Evolutionary conservation across 1,140 invertebrate species (phyloP).

Genomic region (Calephelis virginiensis): DNA sequence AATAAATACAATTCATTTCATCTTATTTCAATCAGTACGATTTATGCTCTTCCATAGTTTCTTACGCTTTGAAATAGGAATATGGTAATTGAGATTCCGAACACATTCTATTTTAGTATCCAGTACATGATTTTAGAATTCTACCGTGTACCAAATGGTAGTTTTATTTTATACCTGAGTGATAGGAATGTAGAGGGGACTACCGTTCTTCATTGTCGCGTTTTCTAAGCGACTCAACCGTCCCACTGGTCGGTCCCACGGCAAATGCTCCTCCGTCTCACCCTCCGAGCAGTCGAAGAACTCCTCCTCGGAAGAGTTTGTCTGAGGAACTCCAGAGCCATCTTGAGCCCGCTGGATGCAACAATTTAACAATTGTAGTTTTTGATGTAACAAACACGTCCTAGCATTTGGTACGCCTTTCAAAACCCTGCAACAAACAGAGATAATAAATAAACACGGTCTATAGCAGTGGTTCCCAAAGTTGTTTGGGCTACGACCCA

Average conservation of each 20-base stretch:
- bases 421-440: slow-evolving; percentile 80
- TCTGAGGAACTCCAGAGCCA: slow-evolving; percentile 41
- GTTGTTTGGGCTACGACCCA: too few relatives aligned
- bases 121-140: too few relatives aligned
- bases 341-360: slow-evolving; percentile 87
- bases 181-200: slow-evolving; percentile 61
- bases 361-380: slow-evolving; percentile 97
- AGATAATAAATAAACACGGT: slow-evolving; percentile 6
- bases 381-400: slow-evolving; percentile 96
- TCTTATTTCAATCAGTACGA: too few relatives aligned
- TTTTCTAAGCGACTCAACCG: slow-evolving; percentile 54
- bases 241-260: slow-evolving; percentile 79
- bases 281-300: slow-evolving; percentile 91
- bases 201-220: slow-evolving; percentile 58
- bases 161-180: slow-evolving; percentile 50
- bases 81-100: too few relatives aligned
- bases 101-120: too few relatives aligned
- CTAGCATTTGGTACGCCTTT: slow-evolving; percentile 89
- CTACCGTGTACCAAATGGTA: too few relatives aligned
- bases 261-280: slow-evolving; percentile 78
- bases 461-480: too few relatives aligned
- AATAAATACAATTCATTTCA: too few relatives aligned
- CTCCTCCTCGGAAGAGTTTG: slow-evolving; percentile 86
- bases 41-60: too few relatives aligned
- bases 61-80: too few relatives aligned